Percentiles rank a stretch among this genome's conserved stretches.
Evolutionary conservation across 2,797 vertebrate genomes (phyloP).

Genomic region (Australoheros facetus): DNA sequence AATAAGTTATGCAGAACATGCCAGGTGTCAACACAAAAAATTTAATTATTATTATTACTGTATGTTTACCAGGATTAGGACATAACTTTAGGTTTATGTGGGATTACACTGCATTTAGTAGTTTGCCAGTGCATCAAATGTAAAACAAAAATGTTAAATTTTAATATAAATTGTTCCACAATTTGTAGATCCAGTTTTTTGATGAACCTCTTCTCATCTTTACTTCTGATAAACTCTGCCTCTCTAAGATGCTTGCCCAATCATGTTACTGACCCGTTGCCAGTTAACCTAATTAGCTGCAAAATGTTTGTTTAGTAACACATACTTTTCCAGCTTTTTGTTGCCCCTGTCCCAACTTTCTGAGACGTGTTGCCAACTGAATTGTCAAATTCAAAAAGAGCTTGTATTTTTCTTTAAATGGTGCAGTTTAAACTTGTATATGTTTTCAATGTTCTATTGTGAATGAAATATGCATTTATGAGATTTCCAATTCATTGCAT

Average conservation of each 20-base stretch:
- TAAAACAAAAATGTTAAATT: neutral
- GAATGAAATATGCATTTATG: neutral
- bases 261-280: neutral
- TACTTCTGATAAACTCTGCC: neutral
- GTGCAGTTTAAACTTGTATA: neutral
- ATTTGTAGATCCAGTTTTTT: neutral
- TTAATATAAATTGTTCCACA: too few species aligned
- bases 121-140: neutral
- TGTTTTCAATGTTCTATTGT: neutral
- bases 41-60: too few species aligned
- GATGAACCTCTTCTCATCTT: neutral
- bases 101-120: neutral
- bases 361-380: neutral
- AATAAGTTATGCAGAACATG: too few species aligned
- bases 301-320: neutral
- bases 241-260: neutral
- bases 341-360: too few species aligned
- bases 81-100: neutral
- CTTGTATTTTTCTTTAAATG: neutral
- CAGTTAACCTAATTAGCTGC: neutral
- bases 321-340: neutral
- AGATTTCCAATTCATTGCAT: neutral
- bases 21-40: too few species aligned
- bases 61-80: neutral
- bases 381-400: neutral